Evolutionary conservation across 2,113 vertebrate genomes (phyloP), one percentile per base, ranked within the genome.

Genomic region (Pseudolaguvia tuberculata): DNA sequence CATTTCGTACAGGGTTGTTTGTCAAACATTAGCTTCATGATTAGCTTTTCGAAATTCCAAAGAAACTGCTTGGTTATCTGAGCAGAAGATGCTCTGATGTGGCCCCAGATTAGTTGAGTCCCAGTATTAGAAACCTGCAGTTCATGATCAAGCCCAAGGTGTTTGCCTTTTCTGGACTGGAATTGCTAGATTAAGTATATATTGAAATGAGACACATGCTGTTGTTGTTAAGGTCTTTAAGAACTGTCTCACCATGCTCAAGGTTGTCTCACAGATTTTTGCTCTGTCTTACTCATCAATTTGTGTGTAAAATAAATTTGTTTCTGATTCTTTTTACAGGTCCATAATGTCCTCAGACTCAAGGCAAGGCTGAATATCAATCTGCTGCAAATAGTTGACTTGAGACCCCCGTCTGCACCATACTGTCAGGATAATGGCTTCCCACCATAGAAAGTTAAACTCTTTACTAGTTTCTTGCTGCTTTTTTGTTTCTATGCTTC

Each of bases 391-490:
- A 83, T 74, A 80, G 73, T 82, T 87, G 86, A 84, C 84, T 73
- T 45, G 53, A 76, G 81, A 86, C 78, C 85, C 51, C 83, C 83
- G 72, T 78, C 83, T 84, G 81, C 73, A 82, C 87, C 86, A 4
- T 52, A 68, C 50, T 78, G 78, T 79, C 73, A 85, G 83, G 82
- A 87, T 82, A 78, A 95, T 94, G 92, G 91, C 73, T 59, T 88
- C 90, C 84, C 86, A 90, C 82, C 82, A 83, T 48, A 93, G 92
- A 89, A 94, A 89, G 79, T 89, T 92, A 93, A 93, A 92, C 88
- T 93, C 87, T 82, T 84, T 94, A 81, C 83, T 92, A 78, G 86
- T 93, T 85, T 94, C 93, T 84, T 94, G 93, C 85, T 92, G 96
- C 79, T 86, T 95, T 79, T 90, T 93, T 53, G 87, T 91, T 27